Evolutionary conservation across 2,797 vertebrate genomes (phyloP), one percentile per base, ranked within the genome.

Genomic region (Amphiprion clarkii): DNA sequence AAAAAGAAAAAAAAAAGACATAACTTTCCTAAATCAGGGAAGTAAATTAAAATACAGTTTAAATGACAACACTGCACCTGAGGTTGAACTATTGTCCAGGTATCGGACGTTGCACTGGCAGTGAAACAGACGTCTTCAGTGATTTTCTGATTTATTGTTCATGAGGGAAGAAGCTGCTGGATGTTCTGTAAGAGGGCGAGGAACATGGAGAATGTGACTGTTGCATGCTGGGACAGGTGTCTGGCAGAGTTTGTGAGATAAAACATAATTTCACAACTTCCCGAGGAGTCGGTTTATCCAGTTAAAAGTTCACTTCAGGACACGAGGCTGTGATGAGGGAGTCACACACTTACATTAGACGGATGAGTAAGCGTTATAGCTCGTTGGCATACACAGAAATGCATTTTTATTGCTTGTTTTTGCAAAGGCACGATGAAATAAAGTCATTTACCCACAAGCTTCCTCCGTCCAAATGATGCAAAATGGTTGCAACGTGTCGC

Each of bases 361-460:
- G 60, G 54, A 13, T 48, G 65, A 58, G n/a, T 71, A 52, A 60
- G 55, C 49, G 58, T 80, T 74, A 75, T 69, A 71, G 57, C 58
- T 75, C 66, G 11, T 57, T 66, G 29, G 55, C 54, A 74, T 52
- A 25, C 69, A 56, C 51, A 62, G 52, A 54, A 80, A 85, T 61
- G 51, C 11, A 10, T 77, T 81, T 78, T 61, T 36, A 65, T 72
- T 23, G 39, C 54, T 49, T 55, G 33, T 76, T 42, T 71, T 59
- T 25, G 29, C 59, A 64, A 70, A 64, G 17, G 0, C 67, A 54
- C 39, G 51, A 36, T 46, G 12, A 61, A 60, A 78, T 14, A 52
- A 64, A 70, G 62, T 58, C 2, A 54, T 82, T 71, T 49, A 40
- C 31, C 71, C 55, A n/a, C 54, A 46, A 71, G 57, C 31, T 10